Percentiles rank a stretch among this genome's conserved stretches.
phyloP scores from a whole-genome alignment of 2,888 invertebrate species.

The Tanypteryx hageni region DNA sequence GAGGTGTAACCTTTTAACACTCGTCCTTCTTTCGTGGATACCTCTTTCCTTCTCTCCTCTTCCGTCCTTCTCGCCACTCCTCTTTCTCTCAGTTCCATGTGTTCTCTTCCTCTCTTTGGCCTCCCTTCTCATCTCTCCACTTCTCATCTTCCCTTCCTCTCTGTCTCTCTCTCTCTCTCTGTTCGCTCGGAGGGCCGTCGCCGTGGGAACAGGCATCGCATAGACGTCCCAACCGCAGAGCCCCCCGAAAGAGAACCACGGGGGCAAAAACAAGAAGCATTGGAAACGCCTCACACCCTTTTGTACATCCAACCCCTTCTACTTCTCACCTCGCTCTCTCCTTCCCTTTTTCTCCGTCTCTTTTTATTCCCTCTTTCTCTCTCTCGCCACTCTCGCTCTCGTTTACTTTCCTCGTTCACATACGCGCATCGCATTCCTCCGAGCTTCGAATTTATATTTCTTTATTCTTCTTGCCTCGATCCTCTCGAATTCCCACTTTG shows the following conservation, averaged over 20 bases:
- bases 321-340: not conserved
- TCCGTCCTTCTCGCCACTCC: not conserved
- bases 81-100: not conserved
- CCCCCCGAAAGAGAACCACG: not conserved
- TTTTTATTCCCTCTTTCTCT: not conserved
- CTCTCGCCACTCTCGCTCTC: conserved; percentile 13
- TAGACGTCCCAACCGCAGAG: conserved; percentile 39
- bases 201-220: conserved; percentile 34
- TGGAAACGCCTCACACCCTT: conserved; percentile 30
- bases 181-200: not conserved
- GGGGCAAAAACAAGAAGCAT: conserved; percentile 51
- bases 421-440: not conserved
- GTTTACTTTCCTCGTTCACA: not conserved
- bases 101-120: not conserved
- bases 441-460: not conserved
- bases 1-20: not conserved
- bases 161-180: not conserved
- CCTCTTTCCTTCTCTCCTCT: not conserved
- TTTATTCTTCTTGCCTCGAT: no score
- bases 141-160: not conserved
- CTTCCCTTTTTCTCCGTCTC: not conserved
- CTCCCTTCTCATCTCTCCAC: not conserved
- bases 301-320: not conserved
- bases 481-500: no score
- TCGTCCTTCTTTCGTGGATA: not conserved